Base-by-base conservation (phyloP, 2,888 invertebrate genomes). In the Perizoma flavofasciatum region DNA sequence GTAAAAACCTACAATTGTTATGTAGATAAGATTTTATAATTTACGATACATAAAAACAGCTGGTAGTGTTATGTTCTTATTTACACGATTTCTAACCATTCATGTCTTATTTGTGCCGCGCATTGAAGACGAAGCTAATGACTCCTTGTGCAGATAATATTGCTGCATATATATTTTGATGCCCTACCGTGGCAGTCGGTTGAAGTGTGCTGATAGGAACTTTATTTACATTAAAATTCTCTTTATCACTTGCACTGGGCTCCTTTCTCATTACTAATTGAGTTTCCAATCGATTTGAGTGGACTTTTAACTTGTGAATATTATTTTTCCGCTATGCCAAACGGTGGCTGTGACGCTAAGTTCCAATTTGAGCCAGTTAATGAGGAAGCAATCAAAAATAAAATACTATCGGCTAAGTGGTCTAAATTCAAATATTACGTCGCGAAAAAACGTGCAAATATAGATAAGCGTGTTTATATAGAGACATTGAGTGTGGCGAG, bases 401-500 rank as follows among this genome's bases (percentile, higher is more conserved):
- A 68, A 54, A 60, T 56, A 37, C 63, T 69, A 43, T 56, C 55
- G 32, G 47, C 63, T 6, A 83, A 83, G 67, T 88, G 83, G 81
- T 73, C 68, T n/a, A 86, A 81, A 69, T 74, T 85, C n/a, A 83
- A 81, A 70, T 72, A 71, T 62, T 79, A 76, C 68, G 64, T 83
- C 9, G 65, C 70, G 22, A 83, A 80, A 66, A 86, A 83, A 59
- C 81, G 78, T 72, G 55, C 66, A 7, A 72, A 70, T 48, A 59
- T 82, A 9, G 70, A 83, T 55, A 82, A 81, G 61, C 75, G 70
- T 55, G 72, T 87, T 69, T 88, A 89, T 70, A 65, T 89, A 22
- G 81, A 88, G 64, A 85, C 86, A 5, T 72, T 91, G 34, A 89
- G 81, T 72, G 75, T 81, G 11, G 72, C 81, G 5, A 87, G 86